Conservation (phyloP, 2,797 vertebrate species). For the Scleropages formosus region DNA sequence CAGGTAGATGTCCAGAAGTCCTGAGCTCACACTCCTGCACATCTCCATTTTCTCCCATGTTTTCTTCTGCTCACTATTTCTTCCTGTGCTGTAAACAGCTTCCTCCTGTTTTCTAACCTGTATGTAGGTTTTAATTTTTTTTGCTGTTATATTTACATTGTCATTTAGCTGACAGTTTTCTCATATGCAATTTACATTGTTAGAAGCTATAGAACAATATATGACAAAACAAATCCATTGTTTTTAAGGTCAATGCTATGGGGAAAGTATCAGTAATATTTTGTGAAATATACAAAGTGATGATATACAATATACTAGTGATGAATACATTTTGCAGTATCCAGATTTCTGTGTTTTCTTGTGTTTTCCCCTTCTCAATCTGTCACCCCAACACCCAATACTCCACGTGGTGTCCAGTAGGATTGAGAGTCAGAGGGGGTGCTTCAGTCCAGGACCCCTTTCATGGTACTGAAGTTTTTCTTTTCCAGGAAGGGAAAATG, state of each 20-base stretch:
- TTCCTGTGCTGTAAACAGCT: too few species aligned
- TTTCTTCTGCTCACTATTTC: too few species aligned
- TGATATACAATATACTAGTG: too few species aligned
- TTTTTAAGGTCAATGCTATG: neutral
- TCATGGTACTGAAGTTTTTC: slow-evolving; percentile 71
- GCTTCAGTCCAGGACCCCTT: slow-evolving; percentile 68
- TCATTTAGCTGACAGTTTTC: too few species aligned
- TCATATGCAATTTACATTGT: too few species aligned
- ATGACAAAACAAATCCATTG: too few species aligned
- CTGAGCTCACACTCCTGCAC: too few species aligned
- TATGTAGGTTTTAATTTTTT: too few species aligned
- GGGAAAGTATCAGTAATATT: slow-evolving; percentile 1
- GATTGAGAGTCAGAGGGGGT: slow-evolving; percentile 76
- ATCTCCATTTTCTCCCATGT: neutral
- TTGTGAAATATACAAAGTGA: neutral
- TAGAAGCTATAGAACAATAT: too few species aligned
- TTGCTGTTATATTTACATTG: too few species aligned
- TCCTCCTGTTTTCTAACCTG: too few species aligned
- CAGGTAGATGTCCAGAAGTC: too few species aligned
- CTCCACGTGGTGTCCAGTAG: slow-evolving; percentile 66
- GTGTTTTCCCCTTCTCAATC: slow-evolving; percentile 68
- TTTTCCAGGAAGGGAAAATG: slow-evolving; percentile 58
- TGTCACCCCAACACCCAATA: slow-evolving; percentile 69
- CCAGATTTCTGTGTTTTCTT: slow-evolving; percentile 70
- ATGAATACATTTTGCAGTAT: neutral